Evolutionary conservation across 2,113 vertebrate species (phyloP).

Genomic region (Terrapene triunguis): DNA sequence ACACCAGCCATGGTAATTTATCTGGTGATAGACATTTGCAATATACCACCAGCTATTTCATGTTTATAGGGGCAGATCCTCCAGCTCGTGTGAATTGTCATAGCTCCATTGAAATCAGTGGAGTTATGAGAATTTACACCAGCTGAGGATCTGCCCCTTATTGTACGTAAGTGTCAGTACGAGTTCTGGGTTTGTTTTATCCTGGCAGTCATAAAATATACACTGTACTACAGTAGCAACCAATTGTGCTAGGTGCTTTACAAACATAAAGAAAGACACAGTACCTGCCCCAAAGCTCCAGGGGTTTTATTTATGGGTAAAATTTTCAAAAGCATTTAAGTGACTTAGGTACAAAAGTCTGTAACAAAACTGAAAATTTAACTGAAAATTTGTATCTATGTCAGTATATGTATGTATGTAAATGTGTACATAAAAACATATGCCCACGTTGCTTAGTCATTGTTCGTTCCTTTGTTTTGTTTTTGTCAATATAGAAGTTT

Average conservation of each 20-base stretch:
- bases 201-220: neutral
- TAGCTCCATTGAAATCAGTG: neutral
- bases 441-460: neutral
- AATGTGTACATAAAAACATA: neutral
- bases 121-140: neutral
- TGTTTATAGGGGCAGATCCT: neutral
- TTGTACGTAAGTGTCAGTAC: neutral
- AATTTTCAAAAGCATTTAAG: neutral
- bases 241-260: neutral
- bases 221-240: neutral
- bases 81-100: neutral
- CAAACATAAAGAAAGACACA: neutral
- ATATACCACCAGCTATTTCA: neutral
- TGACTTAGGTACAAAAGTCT: neutral
- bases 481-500: neutral
- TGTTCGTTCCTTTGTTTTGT: neutral
- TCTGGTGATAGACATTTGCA: neutral
- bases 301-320: neutral
- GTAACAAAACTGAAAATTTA: neutral
- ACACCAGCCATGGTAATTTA: neutral
- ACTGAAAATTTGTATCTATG: neutral
- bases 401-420: neutral
- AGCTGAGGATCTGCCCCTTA: neutral
- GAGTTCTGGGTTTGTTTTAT: neutral
- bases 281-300: neutral